These are phyloP conservation scores for Nemotelus pantherinus DNA, from an alignment of 2,888 invertebrate genomes.

Conservation along the genomic window DNA sequence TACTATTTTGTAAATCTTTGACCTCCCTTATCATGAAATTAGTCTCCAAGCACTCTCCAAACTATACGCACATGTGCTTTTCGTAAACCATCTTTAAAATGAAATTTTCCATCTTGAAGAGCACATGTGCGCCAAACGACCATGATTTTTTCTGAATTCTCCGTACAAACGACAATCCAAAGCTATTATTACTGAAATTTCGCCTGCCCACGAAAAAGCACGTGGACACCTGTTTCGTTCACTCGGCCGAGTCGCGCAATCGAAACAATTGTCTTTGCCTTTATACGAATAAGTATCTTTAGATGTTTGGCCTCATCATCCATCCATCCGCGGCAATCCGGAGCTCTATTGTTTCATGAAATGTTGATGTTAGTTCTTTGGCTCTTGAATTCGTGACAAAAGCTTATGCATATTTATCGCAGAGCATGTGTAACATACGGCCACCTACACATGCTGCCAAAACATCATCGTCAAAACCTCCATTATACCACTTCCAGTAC, in stretches of 20 bases:
- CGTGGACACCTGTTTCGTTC: constrained; percentile 24
- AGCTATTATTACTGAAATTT: neutral
- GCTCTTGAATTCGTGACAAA: constrained; percentile 24
- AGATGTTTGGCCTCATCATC: neutral
- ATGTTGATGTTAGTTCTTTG: constrained; percentile 16
- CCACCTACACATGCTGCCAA: neutral
- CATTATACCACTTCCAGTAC: neutral
- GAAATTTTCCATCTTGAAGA: too few relatives aligned
- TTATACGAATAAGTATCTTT: too few relatives aligned
- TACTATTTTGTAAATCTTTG: too few relatives aligned
- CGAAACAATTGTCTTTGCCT: too few relatives aligned
- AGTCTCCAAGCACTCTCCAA: too few relatives aligned
- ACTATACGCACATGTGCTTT: too few relatives aligned
- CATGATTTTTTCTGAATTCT: too few relatives aligned
- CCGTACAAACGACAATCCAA: too few relatives aligned
- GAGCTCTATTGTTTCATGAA: constrained; percentile 16
- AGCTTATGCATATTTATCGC: constrained; percentile 22
- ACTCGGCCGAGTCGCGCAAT: neutral
- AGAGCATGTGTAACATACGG: neutral
- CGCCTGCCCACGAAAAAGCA: neutral
- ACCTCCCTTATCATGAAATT: too few relatives aligned
- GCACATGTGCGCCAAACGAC: too few relatives aligned
- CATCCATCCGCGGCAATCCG: neutral
- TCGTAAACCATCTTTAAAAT: too few relatives aligned
- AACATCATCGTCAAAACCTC: neutral